A percentile compares a stretch with the other conserved stretches of the same genome.
These are phyloP conservation scores for Gymnocheta viridis DNA, from an alignment of 2,888 invertebrate genomes.

Conservation along the genomic window DNA sequence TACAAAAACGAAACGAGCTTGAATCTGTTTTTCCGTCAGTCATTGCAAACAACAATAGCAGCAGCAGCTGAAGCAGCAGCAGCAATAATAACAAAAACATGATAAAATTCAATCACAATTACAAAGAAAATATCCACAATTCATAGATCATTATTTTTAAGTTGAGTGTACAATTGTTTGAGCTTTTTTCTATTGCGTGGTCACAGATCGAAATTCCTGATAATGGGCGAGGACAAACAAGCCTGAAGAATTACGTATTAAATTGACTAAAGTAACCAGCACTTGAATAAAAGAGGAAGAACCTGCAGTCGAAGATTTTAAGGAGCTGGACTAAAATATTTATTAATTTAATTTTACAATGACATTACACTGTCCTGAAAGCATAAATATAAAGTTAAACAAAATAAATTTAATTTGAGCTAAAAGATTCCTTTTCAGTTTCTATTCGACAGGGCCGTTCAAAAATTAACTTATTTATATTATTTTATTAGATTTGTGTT, in stretches of 20 bases:
- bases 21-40: conserved; percentile 16
- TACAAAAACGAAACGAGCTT: neutral
- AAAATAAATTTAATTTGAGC: too few relatives aligned
- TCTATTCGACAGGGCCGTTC: too few relatives aligned
- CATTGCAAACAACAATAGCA: conserved; percentile 22
- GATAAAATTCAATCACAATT: conserved; percentile 13
- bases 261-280: neutral
- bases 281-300: neutral
- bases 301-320: neutral
- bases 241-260: neutral
- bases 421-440: too few relatives aligned
- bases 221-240: conserved; percentile 40
- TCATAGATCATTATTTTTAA: conserved; percentile 23
- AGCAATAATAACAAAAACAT: neutral
- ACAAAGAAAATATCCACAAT: conserved; percentile 8
- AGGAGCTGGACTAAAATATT: neutral
- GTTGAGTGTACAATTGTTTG: neutral
- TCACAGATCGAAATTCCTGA: conserved; percentile 41
- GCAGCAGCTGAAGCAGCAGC: neutral
- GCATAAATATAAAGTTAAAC: too few relatives aligned
- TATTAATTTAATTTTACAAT: neutral
- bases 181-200: conserved; percentile 38
- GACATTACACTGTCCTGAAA: neutral
- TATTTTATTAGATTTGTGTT: too few relatives aligned
- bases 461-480: too few relatives aligned